Evolutionary conservation across 53 echinoderm and acorn worm species (phyloP).

Genomic region (Holothuria scabra): DNA sequence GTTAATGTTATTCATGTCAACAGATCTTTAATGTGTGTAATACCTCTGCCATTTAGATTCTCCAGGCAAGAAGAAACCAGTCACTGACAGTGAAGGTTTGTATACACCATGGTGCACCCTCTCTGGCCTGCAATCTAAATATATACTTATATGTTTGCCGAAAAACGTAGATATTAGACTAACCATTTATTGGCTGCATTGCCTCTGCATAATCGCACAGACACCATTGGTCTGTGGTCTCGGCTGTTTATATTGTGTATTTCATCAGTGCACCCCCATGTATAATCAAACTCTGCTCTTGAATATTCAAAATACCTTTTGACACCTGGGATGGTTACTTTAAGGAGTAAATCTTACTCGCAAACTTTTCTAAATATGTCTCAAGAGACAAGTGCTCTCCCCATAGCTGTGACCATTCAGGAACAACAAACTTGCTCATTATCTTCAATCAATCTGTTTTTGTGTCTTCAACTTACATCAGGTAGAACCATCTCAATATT

Average conservation of each 20-base stretch:
- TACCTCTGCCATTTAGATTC: conserved; percentile 33
- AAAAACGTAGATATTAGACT: conserved; percentile 32
- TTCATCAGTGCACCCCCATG: background rate
- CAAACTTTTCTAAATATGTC: too few relatives aligned
- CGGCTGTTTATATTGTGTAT: background rate
- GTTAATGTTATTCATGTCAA: background rate
- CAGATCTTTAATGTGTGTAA: background rate
- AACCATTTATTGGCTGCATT: conserved; percentile 17
- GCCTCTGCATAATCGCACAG: background rate
- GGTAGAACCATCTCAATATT: too few relatives aligned
- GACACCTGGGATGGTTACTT: too few relatives aligned
- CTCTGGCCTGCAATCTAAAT: conserved; percentile 20
- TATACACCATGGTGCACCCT: background rate
- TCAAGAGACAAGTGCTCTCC: too few relatives aligned
- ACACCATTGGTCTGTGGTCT: conserved; percentile 6
- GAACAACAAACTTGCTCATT: too few relatives aligned
- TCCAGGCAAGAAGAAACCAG: conserved; percentile 39
- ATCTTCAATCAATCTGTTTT: too few relatives aligned
- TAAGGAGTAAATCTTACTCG: too few relatives aligned
- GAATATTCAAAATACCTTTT: too few relatives aligned
- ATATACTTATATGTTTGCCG: conserved; percentile 10
- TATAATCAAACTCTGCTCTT: too few relatives aligned
- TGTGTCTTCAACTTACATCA: too few relatives aligned
- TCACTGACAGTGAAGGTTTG: conserved; percentile 28
- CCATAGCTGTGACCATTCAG: too few relatives aligned